Percentiles rank a stretch among this genome's conserved stretches.
Conservation (phyloP, 2,888 invertebrate genomes). For the Platynereis dumerilii region DNA sequence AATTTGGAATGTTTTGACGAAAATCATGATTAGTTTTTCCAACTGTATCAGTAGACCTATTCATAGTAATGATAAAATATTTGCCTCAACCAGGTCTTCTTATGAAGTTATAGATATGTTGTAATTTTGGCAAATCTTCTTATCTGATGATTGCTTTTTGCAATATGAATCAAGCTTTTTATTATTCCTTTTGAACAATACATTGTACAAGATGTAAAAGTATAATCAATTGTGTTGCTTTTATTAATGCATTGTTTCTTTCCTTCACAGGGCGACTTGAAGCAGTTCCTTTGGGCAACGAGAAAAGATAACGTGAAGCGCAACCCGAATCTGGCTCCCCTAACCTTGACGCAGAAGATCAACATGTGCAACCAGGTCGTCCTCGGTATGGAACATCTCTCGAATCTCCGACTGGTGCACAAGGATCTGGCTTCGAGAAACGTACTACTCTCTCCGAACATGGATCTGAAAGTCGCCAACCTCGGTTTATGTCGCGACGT, state of each 20-base stretch:
- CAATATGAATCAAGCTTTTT: no score
- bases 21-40: no score
- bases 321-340: constrained; percentile 68
- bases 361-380: constrained; percentile 74
- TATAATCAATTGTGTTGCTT: neutral
- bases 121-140: no score
- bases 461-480: constrained; percentile 83
- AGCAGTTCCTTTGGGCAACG: constrained; percentile 70
- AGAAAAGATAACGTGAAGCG: constrained; percentile 67
- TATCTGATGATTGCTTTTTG: no score
- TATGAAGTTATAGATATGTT: no score
- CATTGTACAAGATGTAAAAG: no score
- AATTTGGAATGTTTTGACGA: no score
- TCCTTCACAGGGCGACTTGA: constrained; percentile 90
- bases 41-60: no score
- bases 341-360: constrained; percentile 66
- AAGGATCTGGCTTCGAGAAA: constrained; percentile 91
- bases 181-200: no score
- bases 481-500: constrained; percentile 83
- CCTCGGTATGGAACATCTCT: constrained; percentile 79
- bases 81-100: no score
- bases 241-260: neutral
- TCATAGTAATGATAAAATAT: no score
- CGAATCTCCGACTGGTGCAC: constrained; percentile 81
- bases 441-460: constrained; percentile 80